Base-by-base conservation (phyloP, 2,113 vertebrate species). In the Nyctereutes procyonoides region DNA sequence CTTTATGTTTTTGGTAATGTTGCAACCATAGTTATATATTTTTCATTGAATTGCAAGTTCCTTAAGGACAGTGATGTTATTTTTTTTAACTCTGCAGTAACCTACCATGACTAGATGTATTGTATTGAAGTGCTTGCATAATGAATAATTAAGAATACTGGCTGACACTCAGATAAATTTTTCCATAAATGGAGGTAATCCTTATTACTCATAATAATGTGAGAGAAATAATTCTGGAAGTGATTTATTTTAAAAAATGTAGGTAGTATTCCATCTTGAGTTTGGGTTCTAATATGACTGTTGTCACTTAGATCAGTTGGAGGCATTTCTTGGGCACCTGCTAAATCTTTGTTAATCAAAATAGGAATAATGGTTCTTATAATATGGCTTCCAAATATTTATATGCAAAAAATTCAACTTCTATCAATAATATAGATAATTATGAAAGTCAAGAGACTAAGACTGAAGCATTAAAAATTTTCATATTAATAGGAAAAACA, bases 311-410 rank as follows among this genome's bases (percentile, higher is more conserved):
- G 30, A 62, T 93, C 53, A 69, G 17, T n/a, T 35, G 16, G 20
- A 84, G 32, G 60, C 32, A 89, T 77, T 53, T 84, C 71, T 71
- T 71, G 5, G 43, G n/a, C 19, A 62, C 38, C 79, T 32, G 77
- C 63, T 81, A 48, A 81, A 51, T 74, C 48, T 86, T 93, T 74
- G n/a, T 87, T 86, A 80, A 62, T 38, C 19, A 65, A 74, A 95
- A 65, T 56, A 85, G 32, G 19, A 92, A 43, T 84, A 67, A 55
- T 79, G 65, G 69, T 84, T 93, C 43, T 58, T 89, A 16, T 76
- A 76, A 93, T 53, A 83, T 88, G 1, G 4, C 56, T 85, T 90
- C 17, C 38, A 43, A 79, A 84, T 93, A 63, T 83, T 93, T 22
- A 88, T 30, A 35, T 93, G 17, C 17, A 83, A 76, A 62, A 69